A percentile compares a stretch with the other conserved stretches of the same genome.
Evolutionary conservation across 2,888 invertebrate species (phyloP).

Genomic region (Nomada ruficornis): DNA sequence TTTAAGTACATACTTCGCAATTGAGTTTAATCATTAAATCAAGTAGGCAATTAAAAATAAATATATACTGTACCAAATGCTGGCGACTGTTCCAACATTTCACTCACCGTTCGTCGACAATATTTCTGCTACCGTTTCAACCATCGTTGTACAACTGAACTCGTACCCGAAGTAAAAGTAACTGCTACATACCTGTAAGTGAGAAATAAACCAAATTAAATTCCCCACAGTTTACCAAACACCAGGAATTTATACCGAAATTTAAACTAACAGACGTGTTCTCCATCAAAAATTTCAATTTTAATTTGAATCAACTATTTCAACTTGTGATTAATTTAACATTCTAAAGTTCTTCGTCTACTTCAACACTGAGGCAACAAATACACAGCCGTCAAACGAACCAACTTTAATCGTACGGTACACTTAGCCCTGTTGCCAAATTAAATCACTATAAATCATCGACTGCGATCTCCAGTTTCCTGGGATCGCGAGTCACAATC

Average conservation of each 20-base stretch:
- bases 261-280: too few relatives aligned
- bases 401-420: background rate
- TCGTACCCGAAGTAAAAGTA: background rate
- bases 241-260: background rate
- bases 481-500: too few relatives aligned
- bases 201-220: background rate
- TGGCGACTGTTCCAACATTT: background rate
- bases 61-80: background rate
- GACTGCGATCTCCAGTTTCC: background rate
- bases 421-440: background rate
- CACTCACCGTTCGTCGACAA: background rate
- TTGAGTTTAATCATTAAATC: background rate
- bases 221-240: too few relatives aligned
- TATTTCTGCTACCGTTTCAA: too few relatives aligned
- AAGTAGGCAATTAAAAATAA: background rate
- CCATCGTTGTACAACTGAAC: background rate
- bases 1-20: background rate
- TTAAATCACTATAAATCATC: background rate
- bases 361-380: too few relatives aligned
- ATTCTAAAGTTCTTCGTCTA: too few relatives aligned
- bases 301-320: too few relatives aligned
- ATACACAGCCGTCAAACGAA: background rate
- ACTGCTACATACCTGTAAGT: slow-evolving; percentile 9
- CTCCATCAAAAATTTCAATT: background rate
- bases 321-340: too few relatives aligned